Evolutionary conservation across 2,888 invertebrate genomes (phyloP), one percentile per base, ranked within the genome.

Genomic region (Parasteatoda lunata): DNA sequence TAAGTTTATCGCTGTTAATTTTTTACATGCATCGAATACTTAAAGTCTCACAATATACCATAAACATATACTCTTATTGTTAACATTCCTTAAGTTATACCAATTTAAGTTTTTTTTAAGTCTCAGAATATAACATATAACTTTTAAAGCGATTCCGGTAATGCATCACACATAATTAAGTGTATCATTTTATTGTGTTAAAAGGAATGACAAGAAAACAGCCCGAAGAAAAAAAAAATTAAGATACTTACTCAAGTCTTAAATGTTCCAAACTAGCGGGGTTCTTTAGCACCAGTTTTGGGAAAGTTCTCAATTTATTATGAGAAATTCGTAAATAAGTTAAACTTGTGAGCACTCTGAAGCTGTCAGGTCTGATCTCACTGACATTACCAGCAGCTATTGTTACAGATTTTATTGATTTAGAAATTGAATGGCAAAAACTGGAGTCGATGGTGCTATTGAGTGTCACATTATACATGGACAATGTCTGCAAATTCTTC

Each of bases 231-330:
- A n/a, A 30, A 1, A 1, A 30, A 54, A 59, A 59, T 13, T 59
- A 59, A n/a, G 8, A 49, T 70, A 80, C 85, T 85, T 80, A 85
- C 85, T 85, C 85, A 8, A 85, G 48, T 65, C 79, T 48, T 30
- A 85, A 48, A 13, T 85, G 79, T 8, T 70, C 66, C 51, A 85
- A 13, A 15, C 65, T 76, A 13, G 75, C 52, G 0, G 80, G 47
- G 9, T 52, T 7, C 0, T 79, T 69, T 47, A 85, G 47, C 6
- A 70, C 49, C 54, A 70, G 49, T 51, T 75, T 64, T 8, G 59
- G n/a, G 13, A 85, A 76, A 0, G 70, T 85, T n/a, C 47, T 71
- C 3, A 85, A 15, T 13, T 71, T 75, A 5, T 65, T 76, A 49
- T 85, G 75, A 8, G 75, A 76, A n/a, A 85, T 70, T 47, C 85